Base-by-base conservation (phyloP, 1,140 invertebrate genomes). In the Chymomyza costata region DNA sequence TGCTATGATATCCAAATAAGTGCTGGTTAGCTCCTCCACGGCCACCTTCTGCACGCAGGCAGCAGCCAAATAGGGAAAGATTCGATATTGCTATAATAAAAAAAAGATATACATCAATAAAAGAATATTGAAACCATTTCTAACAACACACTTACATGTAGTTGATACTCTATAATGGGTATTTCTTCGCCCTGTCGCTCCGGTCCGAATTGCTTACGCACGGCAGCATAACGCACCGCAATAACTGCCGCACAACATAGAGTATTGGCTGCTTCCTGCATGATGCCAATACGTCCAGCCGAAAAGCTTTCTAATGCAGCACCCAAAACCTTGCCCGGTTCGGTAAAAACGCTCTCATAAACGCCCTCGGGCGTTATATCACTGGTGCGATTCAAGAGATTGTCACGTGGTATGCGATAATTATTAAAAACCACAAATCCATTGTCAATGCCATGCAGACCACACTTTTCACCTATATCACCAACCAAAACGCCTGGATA, bases 391-490 rank as follows among this genome's bases (percentile, higher is more conserved):
- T 97, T 97, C 8, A 98, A 87, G 6, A 98, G 87, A 86, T 91
- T 91, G 80, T 91, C 91, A 25, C 92, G 89, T 10, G 95, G 93
- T 73, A 98, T 92, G 57, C 90, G 86, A 85, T 95, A 96, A 63
- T 97, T 91, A 52, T 95, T 89, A 82, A 98, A 97, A 76, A 94
- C 90, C 35, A 96, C 85, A 83, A 97, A 97, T 2, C 94, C 96
- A 88, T 97, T 97, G 73, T 97, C 95, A 13, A 97, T 86, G 38
- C 95, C 95, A 86, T 97, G 95, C 1, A 96, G 86, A 31, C 93
- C 94, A 32, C 93, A 88, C 87, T 97, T 97, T 82, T 94, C 91
- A 1, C 96, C 95, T 88, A 97, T 93, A 85, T 98, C 95, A 7
- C 92, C 92, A 18, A 93, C 87, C 3, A 87, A 88, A 0, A 93